phyloP scores from a whole-genome alignment of 2,113 vertebrate species.

The Actenoides hombroni region DNA sequence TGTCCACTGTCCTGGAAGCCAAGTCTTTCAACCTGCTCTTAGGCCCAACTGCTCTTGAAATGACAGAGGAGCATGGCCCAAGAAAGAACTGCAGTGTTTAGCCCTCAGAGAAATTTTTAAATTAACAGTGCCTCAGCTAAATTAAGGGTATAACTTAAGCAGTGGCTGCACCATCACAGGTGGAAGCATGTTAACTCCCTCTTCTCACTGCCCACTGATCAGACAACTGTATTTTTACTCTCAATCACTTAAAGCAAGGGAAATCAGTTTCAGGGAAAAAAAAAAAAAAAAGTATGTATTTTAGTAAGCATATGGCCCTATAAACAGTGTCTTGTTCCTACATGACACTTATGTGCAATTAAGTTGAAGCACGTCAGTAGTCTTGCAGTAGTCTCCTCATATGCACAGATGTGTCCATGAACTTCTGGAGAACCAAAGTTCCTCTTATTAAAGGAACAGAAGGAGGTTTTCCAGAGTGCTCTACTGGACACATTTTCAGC shows the following conservation, averaged over 20 bases:
- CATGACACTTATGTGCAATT: neutral
- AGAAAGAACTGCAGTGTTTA: neutral
- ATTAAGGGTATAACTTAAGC: neutral
- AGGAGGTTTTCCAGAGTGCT: neutral
- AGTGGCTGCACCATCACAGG: neutral
- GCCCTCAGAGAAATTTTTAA: neutral
- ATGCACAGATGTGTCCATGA: neutral
- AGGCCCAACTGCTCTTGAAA: neutral
- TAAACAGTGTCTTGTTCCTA: neutral
- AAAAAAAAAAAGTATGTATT: neutral
- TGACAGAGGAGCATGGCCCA: neutral
- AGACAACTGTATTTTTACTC: conserved; percentile 2
- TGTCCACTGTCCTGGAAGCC: neutral
- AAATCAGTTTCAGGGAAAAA: fast-evolving
- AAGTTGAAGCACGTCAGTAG: neutral
- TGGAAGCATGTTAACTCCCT: neutral
- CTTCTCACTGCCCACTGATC: neutral
- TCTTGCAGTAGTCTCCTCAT: neutral
- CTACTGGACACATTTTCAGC: neutral
- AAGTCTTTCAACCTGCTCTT: neutral
- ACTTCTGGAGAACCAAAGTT: neutral
- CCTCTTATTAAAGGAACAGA: neutral
- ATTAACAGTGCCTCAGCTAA: conserved; percentile 24
- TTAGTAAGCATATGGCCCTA: neutral
- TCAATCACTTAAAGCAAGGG: neutral